Evolutionary conservation across 1,140 invertebrate genomes (phyloP), one percentile per base, ranked within the genome.

Genomic region (Dolichoris vasculosae): DNA sequence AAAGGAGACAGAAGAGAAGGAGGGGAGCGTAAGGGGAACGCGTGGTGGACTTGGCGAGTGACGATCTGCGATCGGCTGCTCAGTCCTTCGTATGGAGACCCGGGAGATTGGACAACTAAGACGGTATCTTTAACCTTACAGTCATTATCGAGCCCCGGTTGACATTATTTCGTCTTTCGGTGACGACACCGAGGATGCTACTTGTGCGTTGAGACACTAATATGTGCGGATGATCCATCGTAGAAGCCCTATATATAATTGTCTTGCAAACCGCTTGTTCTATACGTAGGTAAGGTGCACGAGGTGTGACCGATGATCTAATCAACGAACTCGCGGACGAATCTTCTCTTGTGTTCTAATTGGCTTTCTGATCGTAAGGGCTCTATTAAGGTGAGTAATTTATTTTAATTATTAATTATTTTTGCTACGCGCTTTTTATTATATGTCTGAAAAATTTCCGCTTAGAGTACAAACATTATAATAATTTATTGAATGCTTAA

Each of bases 1-100:
- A 30, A 32, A 26, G 63, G 46, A 20, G 76, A 46, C 35, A 46
- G 23, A 75, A 80, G n/a, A n/a, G n/a, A n/a, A n/a, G n/a, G n/a
- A n/a, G n/a, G n/a, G n/a, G n/a, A n/a, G n/a, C n/a, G n/a, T n/a
- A n/a, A n/a, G n/a, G n/a, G n/a, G n/a, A 79, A 67, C 67, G 83
- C 83, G 83, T 78, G 59, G 82, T 59, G 75, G 55, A 46, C 43
- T 69, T 26, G 46, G 23, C 69, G 69, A 46, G 20, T 23, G 59
- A 20, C n/a, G 75, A 20, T 38, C 38, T 20, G 20, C 83, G 83
- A 79, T 51, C 75, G 75, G 30, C 48, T 15, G 48, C 40, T 85
- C 83, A 85, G 77, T 85, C 83, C 77, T 80, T 85, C 83, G 46
- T 26, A 73, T 51, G 83, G 77, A 80, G 83, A 77, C 67, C 79